Conservation (phyloP, 2,113 vertebrate genomes). For the Elachura formosa region DNA sequence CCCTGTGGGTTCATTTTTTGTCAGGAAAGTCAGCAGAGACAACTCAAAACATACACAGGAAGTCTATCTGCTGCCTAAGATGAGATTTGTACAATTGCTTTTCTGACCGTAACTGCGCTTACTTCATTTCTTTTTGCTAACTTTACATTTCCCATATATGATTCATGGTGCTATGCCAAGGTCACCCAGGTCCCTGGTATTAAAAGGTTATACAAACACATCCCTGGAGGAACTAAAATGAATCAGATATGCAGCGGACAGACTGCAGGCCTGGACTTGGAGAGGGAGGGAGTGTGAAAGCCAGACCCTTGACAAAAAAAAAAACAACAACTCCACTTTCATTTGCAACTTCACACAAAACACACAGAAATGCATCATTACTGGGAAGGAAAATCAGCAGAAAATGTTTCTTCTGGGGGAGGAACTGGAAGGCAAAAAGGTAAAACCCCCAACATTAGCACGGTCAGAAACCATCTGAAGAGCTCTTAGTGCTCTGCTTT, state of each 20-base stretch:
- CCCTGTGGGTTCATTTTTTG: neutral
- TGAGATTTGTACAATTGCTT: conserved; percentile 27
- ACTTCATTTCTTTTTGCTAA: conserved; percentile 23
- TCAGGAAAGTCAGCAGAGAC: conserved; percentile 24
- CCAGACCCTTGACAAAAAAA: neutral
- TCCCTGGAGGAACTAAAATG: conserved; percentile 22
- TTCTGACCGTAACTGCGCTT: neutral
- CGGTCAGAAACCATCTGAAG: neutral
- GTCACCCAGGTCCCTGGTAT: conserved; percentile 36
- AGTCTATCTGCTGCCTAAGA: conserved; percentile 27
- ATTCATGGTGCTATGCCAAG: conserved; percentile 43
- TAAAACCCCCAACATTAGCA: neutral
- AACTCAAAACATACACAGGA: conserved; percentile 45
- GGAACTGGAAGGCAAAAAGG: neutral
- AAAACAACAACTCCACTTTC: neutral
- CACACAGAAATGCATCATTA: neutral
- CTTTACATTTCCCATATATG: conserved; percentile 48
- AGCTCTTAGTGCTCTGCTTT: neutral
- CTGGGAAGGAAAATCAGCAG: neutral
- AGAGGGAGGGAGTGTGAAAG: neutral
- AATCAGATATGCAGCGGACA: neutral
- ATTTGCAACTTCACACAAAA: neutral
- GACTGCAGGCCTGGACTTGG: conserved; percentile 24
- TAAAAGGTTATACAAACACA: conserved; percentile 55
- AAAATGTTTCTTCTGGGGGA: neutral